A percentile compares a stretch with the other conserved stretches of the same genome.
Conservation (phyloP, 1,140 invertebrate species). For the Heliconius eleuchia region DNA sequence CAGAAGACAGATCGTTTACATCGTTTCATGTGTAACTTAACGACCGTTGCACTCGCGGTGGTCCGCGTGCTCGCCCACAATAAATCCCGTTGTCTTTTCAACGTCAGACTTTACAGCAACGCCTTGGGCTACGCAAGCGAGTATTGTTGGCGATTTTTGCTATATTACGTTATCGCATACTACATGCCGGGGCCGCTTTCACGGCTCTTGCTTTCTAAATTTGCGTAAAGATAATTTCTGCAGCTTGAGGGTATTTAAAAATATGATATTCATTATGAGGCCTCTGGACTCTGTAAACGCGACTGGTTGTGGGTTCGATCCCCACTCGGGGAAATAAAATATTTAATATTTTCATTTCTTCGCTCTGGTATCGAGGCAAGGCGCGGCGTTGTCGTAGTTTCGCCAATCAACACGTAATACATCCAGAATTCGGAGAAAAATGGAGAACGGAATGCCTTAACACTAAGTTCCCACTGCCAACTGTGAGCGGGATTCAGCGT, state of each 20-base stretch:
- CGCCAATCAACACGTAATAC: too few species aligned
- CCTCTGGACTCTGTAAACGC: too few species aligned
- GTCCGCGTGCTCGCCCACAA: constrained; percentile 31
- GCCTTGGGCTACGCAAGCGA: constrained; percentile 40
- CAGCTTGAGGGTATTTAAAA: constrained; percentile 28
- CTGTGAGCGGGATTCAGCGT: too few species aligned
- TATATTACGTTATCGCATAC: constrained; percentile 66
- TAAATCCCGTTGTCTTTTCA: constrained; percentile 35
- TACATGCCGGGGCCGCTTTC: constrained; percentile 62
- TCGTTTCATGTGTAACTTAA: constrained; percentile 30
- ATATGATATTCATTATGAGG: constrained; percentile 10
- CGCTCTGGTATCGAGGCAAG: too few species aligned
- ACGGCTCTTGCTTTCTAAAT: constrained; percentile 66
- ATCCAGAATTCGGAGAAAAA: too few species aligned
- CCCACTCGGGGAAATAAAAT: too few species aligned
- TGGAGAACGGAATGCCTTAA: too few species aligned
- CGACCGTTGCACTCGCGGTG: constrained; percentile 28
- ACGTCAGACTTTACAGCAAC: constrained; percentile 32
- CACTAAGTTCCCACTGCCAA: too few species aligned
- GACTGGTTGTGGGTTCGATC: too few species aligned
- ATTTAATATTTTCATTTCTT: too few species aligned
- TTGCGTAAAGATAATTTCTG: constrained; percentile 62
- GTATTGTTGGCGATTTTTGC: constrained; percentile 69
- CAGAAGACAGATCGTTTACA: constrained; percentile 36
- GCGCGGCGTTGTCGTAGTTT: too few species aligned